Percentiles rank a stretch among this genome's conserved stretches.
phyloP scores from a whole-genome alignment of 2,888 invertebrate species.

The Callyntrura guangdongensis region DNA sequence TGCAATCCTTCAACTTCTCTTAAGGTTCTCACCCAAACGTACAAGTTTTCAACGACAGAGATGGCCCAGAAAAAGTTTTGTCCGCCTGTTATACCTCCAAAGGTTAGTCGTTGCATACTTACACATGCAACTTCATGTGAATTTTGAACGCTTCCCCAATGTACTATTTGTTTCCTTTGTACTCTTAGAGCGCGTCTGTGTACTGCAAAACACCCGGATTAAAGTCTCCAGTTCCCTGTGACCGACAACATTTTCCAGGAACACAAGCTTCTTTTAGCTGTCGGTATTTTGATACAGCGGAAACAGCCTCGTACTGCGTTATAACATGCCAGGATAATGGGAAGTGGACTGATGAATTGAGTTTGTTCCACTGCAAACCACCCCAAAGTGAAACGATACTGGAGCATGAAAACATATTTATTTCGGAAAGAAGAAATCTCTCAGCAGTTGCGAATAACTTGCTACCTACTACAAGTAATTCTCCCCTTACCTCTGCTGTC shows the following conservation, averaged over 20 bases:
- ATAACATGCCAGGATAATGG: conserved; percentile 76
- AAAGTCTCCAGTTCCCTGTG: conserved; percentile 72
- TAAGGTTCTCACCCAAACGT: conserved; percentile 60
- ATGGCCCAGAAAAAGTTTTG: conserved; percentile 58
- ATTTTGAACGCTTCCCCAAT: too few species aligned
- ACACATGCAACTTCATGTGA: too few species aligned
- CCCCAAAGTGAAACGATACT: not conserved
- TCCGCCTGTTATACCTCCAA: conserved; percentile 71
- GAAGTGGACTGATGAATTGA: conserved; percentile 78
- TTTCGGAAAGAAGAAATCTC: conserved; percentile 59
- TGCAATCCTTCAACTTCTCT: conserved; percentile 61
- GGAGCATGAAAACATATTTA: conserved; percentile 28
- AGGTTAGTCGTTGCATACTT: too few species aligned
- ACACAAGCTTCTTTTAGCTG: conserved; percentile 79
- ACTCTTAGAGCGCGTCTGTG: conserved; percentile 63
- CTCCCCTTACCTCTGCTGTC: not conserved
- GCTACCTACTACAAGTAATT: not conserved
- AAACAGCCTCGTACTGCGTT: conserved; percentile 75
- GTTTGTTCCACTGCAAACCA: conserved; percentile 62
- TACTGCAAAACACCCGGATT: conserved; percentile 78
- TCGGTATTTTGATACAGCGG: conserved; percentile 64
- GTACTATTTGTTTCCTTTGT: too few species aligned
- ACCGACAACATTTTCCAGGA: conserved; percentile 71
- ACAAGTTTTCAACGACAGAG: conserved; percentile 70
- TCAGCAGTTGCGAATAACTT: not conserved